Percentiles rank a stretch among this genome's conserved stretches.
These are phyloP conservation scores for Oreochromis mossambicus DNA, from an alignment of 2,797 vertebrate species.

Conservation along the genomic window DNA sequence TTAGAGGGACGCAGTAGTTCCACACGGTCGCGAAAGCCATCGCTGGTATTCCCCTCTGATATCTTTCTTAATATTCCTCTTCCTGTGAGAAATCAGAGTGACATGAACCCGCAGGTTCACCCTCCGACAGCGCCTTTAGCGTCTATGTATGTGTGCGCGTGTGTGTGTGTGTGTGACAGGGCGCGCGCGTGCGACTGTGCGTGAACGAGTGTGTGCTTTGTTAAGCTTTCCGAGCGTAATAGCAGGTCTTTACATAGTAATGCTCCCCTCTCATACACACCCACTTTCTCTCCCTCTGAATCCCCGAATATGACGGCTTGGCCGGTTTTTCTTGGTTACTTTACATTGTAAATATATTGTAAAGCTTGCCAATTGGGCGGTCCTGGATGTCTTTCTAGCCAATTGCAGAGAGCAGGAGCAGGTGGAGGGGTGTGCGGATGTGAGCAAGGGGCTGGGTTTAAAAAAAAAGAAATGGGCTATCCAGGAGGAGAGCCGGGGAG, in stretches of 20 bases:
- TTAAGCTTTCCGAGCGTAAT: constrained; percentile 28
- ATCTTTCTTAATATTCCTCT: constrained; percentile 62
- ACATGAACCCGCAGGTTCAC: constrained; percentile 73
- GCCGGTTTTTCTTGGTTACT: constrained; percentile 66
- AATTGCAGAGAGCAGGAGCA: constrained; percentile 51
- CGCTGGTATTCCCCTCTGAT: constrained; percentile 55
- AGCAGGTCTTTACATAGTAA: constrained; percentile 58
- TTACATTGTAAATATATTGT: constrained; percentile 73
- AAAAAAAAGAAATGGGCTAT: not conserved
- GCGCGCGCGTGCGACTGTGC: constrained; percentile 19
- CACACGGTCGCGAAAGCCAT: constrained; percentile 73
- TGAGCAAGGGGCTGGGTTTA: constrained; percentile 28
- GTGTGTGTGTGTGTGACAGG: not conserved
- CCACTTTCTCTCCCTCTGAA: constrained; percentile 16
- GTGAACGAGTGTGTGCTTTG: constrained; percentile 34
- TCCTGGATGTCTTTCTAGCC: constrained; percentile 24
- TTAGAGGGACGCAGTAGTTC: constrained; percentile 75
- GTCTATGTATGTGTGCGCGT: constrained; percentile 8
- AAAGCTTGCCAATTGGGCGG: constrained; percentile 53
- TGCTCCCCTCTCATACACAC: constrained; percentile 14
- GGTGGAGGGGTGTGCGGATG: constrained; percentile 46
- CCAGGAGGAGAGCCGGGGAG: not conserved
- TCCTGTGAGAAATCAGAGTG: constrained; percentile 61
- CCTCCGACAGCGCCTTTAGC: constrained; percentile 51
- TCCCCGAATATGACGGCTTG: constrained; percentile 16